A percentile compares a stretch with the other conserved stretches of the same genome.
phyloP scores from a whole-genome alignment of 2,113 vertebrate species.

The Caretta caretta region DNA sequence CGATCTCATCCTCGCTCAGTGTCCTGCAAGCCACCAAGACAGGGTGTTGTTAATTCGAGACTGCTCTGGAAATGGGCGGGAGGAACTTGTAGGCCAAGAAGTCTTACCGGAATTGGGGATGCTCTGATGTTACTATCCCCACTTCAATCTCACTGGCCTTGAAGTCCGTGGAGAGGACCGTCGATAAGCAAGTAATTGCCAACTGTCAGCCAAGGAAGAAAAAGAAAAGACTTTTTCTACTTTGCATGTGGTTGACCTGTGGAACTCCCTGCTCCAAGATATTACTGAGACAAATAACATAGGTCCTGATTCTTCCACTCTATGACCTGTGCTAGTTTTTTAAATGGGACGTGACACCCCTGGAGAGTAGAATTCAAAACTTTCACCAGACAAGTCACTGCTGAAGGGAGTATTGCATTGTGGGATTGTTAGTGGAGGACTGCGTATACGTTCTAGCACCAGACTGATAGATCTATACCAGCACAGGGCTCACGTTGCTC shows the following conservation, averaged over 20 bases:
- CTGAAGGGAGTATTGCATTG: neutral
- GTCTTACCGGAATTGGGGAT: conserved; percentile 80
- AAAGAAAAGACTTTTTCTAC: neutral
- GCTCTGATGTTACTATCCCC: conserved; percentile 80
- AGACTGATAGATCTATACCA: neutral
- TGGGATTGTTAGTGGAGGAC: neutral
- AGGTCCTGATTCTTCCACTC: neutral
- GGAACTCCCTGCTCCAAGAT: neutral
- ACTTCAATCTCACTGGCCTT: conserved; percentile 81
- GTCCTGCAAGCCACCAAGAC: conserved; percentile 55
- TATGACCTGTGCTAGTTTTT: neutral
- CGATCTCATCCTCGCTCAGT: conserved; percentile 76
- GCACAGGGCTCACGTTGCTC: neutral
- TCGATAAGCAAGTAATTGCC: conserved; percentile 81
- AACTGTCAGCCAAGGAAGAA: conserved; percentile 59
- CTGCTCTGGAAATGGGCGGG: neutral
- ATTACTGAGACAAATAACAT: neutral
- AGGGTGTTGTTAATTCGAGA: neutral
- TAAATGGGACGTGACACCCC: neutral
- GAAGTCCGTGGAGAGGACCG: conserved; percentile 80
- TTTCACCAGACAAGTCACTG: neutral
- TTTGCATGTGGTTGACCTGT: neutral
- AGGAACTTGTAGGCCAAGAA: no score
- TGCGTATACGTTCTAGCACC: neutral
- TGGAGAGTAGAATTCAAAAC: neutral